Base-by-base conservation (phyloP, 1,140 invertebrate genomes). In the Trichonephila inaurata region DNA sequence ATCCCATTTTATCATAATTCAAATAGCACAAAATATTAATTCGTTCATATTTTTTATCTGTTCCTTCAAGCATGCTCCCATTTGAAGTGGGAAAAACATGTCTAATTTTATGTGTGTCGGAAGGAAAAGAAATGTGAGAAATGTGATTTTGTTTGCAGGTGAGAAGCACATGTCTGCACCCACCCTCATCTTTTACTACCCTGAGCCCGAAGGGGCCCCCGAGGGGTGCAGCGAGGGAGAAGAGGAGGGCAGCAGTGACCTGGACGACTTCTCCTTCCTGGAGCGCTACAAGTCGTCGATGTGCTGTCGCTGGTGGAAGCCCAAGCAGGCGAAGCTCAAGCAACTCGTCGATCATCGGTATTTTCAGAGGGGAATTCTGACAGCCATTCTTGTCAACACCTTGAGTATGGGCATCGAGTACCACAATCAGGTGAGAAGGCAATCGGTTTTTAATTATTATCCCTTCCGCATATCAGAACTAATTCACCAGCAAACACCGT, bases 351-450 rank as follows among this genome's bases (percentile, higher is more conserved):
- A 95, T 69, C 95, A 95, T 89, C 94, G 94, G 28, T 95, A 95
- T 95, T 99, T 99, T 96, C 99, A 99, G 96, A 98, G 99, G 96
- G 98, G 98, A 44, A 99, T 99, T 94, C 96, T 99, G 21, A 95
- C 99, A 24, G 99, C 99, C 21, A 99, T 99, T 95, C 96, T 99
- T 28, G 98, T 99, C 95, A 99, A 99, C 96, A 99, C 99, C 0
- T 96, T 99, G 33, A 99, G 98, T 95, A 99, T 99, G 99, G 99
- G 99, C 62, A 99, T 99, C 94, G 99, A 99, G 95, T 99, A 99
- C 96, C 99, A 99, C 95, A 98, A 99, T 95, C 94, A 94, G 81
- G 94, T 94, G 62, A 19, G 82, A 0, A n/a, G n/a, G n/a, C n/a
- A n/a, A n/a, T n/a, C 28, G 28, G 28, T 28, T 28, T 28, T 28